These are phyloP conservation scores for Sepioteuthis lessoniana DNA, from an alignment of 2,888 invertebrate genomes.

Conservation along the genomic window DNA sequence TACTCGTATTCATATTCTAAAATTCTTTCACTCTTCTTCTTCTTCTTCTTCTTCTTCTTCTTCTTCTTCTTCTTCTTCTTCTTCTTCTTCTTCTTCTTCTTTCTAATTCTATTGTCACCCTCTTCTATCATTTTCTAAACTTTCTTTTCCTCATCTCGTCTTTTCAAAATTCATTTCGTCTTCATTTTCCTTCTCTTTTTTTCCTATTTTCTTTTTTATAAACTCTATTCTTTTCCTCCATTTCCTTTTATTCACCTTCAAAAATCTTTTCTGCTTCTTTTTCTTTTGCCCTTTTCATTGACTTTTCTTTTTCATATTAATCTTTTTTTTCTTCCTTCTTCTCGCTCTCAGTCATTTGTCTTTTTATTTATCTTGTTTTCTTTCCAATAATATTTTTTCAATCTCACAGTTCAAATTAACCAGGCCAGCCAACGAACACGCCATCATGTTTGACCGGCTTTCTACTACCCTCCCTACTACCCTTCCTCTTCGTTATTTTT, in stretches of 20 bases:
- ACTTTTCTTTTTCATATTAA: not conserved
- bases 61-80: no score
- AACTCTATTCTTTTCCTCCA: not conserved
- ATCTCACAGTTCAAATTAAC: not conserved
- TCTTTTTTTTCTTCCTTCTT: not conserved
- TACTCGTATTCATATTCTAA: not conserved
- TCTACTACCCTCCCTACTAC: no score
- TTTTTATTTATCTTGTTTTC: not conserved
- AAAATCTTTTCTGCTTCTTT: not conserved
- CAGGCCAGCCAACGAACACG: not conserved
- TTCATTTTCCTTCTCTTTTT: not conserved
- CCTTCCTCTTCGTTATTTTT: not conserved
- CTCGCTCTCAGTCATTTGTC: no score
- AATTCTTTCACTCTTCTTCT: not conserved
- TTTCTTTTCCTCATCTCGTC: no score
- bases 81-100: no score
- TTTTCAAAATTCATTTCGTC: not conserved
- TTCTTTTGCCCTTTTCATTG: not conserved
- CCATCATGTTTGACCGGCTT: conserved; percentile 21
- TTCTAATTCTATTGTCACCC: no score
- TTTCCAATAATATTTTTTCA: not conserved
- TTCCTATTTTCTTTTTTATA: not conserved
- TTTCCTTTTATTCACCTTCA: not conserved
- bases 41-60: not conserved
- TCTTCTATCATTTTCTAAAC: no score